Evolutionary conservation across 2,797 vertebrate genomes (phyloP).

Genomic region (Siniperca undulata): DNA sequence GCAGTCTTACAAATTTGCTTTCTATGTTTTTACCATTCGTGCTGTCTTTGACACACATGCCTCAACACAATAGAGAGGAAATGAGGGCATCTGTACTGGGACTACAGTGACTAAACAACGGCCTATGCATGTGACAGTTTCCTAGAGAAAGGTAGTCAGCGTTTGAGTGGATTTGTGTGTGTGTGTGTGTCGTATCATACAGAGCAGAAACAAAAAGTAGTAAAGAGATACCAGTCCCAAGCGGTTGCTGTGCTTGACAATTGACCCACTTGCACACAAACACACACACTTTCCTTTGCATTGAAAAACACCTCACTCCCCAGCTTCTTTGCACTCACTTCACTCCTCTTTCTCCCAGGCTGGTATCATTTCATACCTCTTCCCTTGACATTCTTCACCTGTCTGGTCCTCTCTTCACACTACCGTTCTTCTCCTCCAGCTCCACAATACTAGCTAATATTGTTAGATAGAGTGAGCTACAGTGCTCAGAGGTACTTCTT

Average conservation of each 20-base stretch:
- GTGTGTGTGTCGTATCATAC: neutral
- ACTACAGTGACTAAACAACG: conserved; percentile 26
- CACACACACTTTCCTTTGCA: conserved; percentile 29
- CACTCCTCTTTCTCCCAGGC: neutral
- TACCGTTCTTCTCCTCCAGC: conserved; percentile 22
- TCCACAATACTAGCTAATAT: neutral
- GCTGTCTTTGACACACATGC: neutral
- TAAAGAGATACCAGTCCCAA: conserved; percentile 52
- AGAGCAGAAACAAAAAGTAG: conserved; percentile 40
- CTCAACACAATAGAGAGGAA: conserved; percentile 20
- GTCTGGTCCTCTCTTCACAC: conserved; percentile 11
- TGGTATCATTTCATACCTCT: conserved; percentile 20
- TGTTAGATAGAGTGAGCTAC: conserved; percentile 1
- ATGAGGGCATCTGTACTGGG: conserved; percentile 49
- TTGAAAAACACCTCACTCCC: conserved; percentile 30
- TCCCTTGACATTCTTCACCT: conserved; percentile 34
- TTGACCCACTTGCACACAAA: conserved; percentile 67
- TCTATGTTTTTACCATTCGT: conserved; percentile 6
- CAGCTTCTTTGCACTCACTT: conserved; percentile 14
- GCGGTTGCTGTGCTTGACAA: conserved; percentile 50
- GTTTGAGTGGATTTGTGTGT: conserved; percentile 34
- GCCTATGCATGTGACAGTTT: conserved; percentile 24
- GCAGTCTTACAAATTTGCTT: conserved; percentile 10
- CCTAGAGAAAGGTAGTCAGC: conserved; percentile 18
- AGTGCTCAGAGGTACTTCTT: conserved; percentile 18